Conservation (phyloP, 37 sponge, comb jelly and placozoan species). For the Oopsacas minuta region DNA sequence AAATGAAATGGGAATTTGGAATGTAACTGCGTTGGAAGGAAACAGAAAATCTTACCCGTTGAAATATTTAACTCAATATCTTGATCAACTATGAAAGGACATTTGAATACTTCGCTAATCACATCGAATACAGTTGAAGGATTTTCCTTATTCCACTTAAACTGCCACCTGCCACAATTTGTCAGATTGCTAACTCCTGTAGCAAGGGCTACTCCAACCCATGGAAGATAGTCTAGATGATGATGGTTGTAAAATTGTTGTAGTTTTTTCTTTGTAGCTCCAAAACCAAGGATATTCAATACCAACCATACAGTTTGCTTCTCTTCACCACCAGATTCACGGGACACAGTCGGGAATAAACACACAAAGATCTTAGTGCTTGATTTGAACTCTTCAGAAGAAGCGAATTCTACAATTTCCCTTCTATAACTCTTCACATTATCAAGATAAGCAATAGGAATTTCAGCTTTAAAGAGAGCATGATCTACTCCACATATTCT, state of each 20-base stretch:
- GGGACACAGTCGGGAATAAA: background rate
- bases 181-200: background rate
- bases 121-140: background rate
- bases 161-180: background rate
- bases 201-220: background rate
- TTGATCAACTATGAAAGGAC: background rate
- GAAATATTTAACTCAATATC: background rate
- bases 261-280: background rate
- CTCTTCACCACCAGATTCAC: background rate
- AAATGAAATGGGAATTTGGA: slow-evolving; percentile 9
- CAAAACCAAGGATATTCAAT: background rate
- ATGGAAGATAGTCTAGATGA: background rate
- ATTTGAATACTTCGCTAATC: background rate
- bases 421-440: background rate
- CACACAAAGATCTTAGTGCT: background rate
- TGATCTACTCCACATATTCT: background rate
- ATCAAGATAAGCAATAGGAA: background rate
- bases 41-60: background rate
- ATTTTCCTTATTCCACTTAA: background rate
- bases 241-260: background rate
- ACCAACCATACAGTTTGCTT: background rate
- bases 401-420: background rate
- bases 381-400: background rate
- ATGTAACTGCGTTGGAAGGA: background rate
- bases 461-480: background rate